Conservation (phyloP, 2,113 vertebrate species). For the Hemicordylus capensis region DNA sequence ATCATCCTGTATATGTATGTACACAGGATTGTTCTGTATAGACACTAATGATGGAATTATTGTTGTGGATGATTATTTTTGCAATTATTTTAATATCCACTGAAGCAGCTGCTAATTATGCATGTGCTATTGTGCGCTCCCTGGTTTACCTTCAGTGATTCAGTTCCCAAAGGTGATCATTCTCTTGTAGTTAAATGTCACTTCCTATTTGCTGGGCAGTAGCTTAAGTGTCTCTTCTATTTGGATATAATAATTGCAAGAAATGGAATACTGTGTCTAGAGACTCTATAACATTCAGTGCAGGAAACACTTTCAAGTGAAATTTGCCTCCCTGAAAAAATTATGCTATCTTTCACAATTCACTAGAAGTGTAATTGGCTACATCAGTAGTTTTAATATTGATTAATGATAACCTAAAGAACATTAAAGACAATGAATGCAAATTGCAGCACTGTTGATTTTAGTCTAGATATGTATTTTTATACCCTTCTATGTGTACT, state of each 20-base stretch:
- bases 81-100: background rate
- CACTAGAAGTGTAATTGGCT: background rate
- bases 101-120: background rate
- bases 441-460: background rate
- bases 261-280: background rate
- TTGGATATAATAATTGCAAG: background rate
- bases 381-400: background rate
- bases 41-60: background rate
- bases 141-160: background rate
- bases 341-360: background rate
- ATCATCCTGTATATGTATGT: background rate
- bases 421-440: background rate
- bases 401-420: too few relatives aligned
- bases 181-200: background rate
- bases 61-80: background rate
- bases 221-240: background rate
- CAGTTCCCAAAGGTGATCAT: background rate
- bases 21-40: background rate
- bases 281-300: background rate
- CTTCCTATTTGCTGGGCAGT: background rate
- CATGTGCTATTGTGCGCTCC: background rate
- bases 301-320: background rate
- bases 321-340: background rate
- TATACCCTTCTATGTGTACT: background rate
- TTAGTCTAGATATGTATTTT: background rate